Evolutionary conservation across 2,113 vertebrate genomes (phyloP).

Genomic region (Brachyhypopomus gauderio): DNA sequence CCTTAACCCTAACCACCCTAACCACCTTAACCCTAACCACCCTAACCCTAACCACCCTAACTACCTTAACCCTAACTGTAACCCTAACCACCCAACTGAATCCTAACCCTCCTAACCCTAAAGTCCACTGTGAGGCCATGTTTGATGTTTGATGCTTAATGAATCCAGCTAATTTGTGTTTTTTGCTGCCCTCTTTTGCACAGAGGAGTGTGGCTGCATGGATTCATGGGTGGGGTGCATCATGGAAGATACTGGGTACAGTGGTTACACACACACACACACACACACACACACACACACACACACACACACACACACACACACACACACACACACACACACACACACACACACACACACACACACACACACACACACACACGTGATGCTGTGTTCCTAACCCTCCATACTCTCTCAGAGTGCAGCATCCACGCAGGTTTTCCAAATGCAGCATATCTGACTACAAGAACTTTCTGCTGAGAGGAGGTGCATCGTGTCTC

Average conservation of each 20-base stretch:
- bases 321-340: neutral
- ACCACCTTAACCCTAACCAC: too few relatives aligned
- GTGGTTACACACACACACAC: neutral
- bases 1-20: too few relatives aligned
- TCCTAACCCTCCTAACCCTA: neutral
- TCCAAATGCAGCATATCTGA: conserved; percentile 96
- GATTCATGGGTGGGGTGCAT: conserved; percentile 59
- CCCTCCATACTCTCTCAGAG: conserved; percentile 71
- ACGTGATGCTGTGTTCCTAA: neutral
- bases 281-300: neutral
- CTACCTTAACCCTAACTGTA: too few relatives aligned
- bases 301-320: neutral
- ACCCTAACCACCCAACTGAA: too few relatives aligned
- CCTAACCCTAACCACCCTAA: too few relatives aligned
- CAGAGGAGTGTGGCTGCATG: conserved; percentile 59
- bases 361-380: neutral
- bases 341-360: neutral
- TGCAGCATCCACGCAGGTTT: conserved; percentile 90
- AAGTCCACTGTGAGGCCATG: neutral
- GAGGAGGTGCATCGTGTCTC: conserved; percentile 93
- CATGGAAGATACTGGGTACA: conserved; percentile 58
- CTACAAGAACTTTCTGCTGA: conserved; percentile 91
- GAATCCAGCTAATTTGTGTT: conserved; percentile 10
- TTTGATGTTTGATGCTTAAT: too few relatives aligned
- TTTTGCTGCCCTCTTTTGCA: conserved; percentile 17